Base-by-base conservation (phyloP, 2,888 invertebrate genomes). In the Apeira syringaria region DNA sequence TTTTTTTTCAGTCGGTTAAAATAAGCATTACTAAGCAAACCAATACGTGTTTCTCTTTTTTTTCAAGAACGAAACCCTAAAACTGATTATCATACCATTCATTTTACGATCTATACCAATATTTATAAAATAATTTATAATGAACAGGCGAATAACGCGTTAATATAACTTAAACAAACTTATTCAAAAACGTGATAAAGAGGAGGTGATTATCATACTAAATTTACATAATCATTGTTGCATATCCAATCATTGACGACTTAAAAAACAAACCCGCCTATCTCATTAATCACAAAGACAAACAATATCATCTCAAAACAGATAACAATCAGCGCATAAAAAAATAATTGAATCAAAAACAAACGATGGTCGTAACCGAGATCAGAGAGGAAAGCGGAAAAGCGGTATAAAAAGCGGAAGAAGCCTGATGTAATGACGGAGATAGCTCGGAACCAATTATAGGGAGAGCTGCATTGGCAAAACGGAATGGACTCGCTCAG, bases 371-470 rank as follows among this genome's bases (percentile, higher is more conserved):
- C 66, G 73, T 68, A 64, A 68, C 69, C 61, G 65, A 58, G 74
- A 75, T 78, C 77, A 77, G 74, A 80, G 75, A 72, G 82, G 80
- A 82, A 81, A 84, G 60, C 53, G 72, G 68, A 25, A 20, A 24
- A 24, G 24, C 24, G 24, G 24, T 24, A 72, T 73, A 77, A 45
- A 45, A 39, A 45, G 34, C 45, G 45, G 31, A 46, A 79, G 68
- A 81, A 74, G 76, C 75, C 75, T 80, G 89, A 89, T 89, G 86
- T 88, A 88, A 89, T 87, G 88, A 84, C 72, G 75, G 69, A 86
- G 89, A 89, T 89, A 89, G 82, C 76, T 84, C 78, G 74, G 53
- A 80, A 85, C 85, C 89, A 89, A 89, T 89, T 89, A 88, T 87
- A 63, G 76, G 70, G 77, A 83, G 71, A 81, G 87, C 89, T 80